A percentile compares a stretch with the other conserved stretches of the same genome.
Evolutionary conservation across 2,888 invertebrate species (phyloP).

Genomic region (Dasysyrphus albostriatus): DNA sequence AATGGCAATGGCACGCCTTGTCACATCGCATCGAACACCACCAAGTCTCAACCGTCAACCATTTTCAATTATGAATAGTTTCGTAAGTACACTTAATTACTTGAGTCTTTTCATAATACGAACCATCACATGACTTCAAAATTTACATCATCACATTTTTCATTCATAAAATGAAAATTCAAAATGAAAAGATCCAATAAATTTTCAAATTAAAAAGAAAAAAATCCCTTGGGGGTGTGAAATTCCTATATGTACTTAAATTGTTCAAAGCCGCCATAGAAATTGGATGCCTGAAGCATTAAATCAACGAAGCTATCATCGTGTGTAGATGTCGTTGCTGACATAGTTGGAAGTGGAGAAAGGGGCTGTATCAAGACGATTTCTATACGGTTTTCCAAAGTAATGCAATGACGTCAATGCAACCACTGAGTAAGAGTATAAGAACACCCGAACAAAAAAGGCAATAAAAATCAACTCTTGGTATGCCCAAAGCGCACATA

Average conservation of each 20-base stretch:
- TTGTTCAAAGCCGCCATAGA: constrained; percentile 27
- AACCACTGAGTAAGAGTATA: constrained; percentile 29
- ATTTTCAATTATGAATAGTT: constrained; percentile 24
- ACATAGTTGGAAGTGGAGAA: neutral
- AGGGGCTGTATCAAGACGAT: constrained; percentile 1
- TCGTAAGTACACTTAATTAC: constrained; percentile 15
- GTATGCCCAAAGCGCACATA: neutral
- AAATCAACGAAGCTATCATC: constrained; percentile 62
- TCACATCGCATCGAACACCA: neutral
- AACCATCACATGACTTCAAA: constrained; percentile 6
- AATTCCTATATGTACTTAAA: constrained; percentile 20
- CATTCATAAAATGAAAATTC: constrained; percentile 30
- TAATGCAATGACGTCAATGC: constrained; percentile 72
- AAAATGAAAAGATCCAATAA: constrained; percentile 39
- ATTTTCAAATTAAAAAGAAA: constrained; percentile 14
- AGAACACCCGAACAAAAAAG: constrained; percentile 19
- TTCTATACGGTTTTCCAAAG: constrained; percentile 19
- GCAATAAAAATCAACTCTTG: constrained; percentile 33
- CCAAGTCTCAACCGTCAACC: neutral
- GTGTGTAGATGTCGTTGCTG: constrained; percentile 18
- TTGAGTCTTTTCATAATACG: constrained; percentile 20
- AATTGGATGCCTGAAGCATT: constrained; percentile 66
- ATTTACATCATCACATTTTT: constrained; percentile 28
- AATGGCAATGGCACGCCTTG: constrained; percentile 8
- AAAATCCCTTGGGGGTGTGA: constrained; percentile 49